These are phyloP conservation scores for Acanthoscelides obtectus DNA, from an alignment of 2,888 invertebrate species.

Conservation along the genomic window DNA sequence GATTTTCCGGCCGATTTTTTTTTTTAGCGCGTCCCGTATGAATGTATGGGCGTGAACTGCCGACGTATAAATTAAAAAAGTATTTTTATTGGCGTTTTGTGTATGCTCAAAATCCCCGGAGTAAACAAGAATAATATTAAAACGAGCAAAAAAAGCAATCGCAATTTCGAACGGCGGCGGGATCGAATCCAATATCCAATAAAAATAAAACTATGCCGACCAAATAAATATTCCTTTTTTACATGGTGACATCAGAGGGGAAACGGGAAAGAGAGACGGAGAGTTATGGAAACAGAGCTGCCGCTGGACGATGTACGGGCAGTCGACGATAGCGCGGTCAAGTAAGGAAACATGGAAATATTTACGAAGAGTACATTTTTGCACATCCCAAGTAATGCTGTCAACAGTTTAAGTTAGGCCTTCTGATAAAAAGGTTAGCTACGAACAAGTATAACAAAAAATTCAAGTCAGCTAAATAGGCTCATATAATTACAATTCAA, in stretches of 20 bases:
- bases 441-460: too few species aligned
- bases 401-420: too few species aligned
- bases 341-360: too few species aligned
- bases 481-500: too few species aligned
- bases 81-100: constrained; percentile 32
- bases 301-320: constrained; percentile 46
- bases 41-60: background rate
- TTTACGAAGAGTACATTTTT: too few species aligned
- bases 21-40: background rate
- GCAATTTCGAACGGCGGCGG: constrained; percentile 31
- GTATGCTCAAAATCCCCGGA: constrained; percentile 34
- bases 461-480: too few species aligned
- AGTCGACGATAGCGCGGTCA: constrained; percentile 45
- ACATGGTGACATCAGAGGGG: constrained; percentile 30
- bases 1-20: constrained; percentile 2
- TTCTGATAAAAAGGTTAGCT: too few species aligned
- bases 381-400: too few species aligned
- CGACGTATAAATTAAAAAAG: constrained; percentile 31
- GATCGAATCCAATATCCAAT: constrained; percentile 43
- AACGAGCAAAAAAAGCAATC: constrained; percentile 34
- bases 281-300: constrained; percentile 47
- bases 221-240: constrained; percentile 43
- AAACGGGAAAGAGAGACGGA: constrained; percentile 32
- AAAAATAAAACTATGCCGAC: constrained; percentile 44
- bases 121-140: constrained; percentile 38